Percentiles rank a stretch among this genome's conserved stretches.
Evolutionary conservation across 2,797 vertebrate species (phyloP).

Genomic region (Pangasius djambal): DNA sequence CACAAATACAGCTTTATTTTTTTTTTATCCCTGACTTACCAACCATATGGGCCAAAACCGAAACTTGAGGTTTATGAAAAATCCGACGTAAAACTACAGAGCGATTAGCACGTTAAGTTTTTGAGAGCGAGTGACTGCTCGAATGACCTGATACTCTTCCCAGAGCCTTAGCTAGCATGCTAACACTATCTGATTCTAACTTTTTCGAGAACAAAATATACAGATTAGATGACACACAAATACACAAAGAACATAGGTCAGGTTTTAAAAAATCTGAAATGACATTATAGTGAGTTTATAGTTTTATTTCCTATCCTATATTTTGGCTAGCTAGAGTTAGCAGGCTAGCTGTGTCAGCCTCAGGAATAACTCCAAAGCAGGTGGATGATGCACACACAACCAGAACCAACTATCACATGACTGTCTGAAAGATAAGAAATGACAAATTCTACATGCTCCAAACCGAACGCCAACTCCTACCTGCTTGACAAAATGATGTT

Average conservation of each 20-base stretch:
- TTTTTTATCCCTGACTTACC: neutral
- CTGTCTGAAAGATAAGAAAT: neutral
- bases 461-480: neutral
- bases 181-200: neutral
- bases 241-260: neutral
- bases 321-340: neutral
- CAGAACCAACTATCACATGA: too few relatives aligned
- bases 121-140: neutral
- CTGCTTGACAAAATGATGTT: neutral
- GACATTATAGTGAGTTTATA: neutral
- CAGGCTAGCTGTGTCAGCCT: neutral
- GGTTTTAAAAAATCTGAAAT: neutral
- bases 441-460: neutral
- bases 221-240: neutral
- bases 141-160: neutral
- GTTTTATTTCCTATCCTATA: neutral
- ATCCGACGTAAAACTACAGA: neutral
- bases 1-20: conserved; percentile 34
- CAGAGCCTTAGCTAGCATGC: neutral
- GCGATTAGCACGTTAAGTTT: neutral
- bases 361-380: too few relatives aligned
- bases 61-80: neutral
- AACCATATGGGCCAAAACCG: neutral
- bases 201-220: neutral
- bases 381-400: too few relatives aligned